Evolutionary conservation across 2,797 vertebrate species (phyloP).

Genomic region (Alauda arvensis): DNA sequence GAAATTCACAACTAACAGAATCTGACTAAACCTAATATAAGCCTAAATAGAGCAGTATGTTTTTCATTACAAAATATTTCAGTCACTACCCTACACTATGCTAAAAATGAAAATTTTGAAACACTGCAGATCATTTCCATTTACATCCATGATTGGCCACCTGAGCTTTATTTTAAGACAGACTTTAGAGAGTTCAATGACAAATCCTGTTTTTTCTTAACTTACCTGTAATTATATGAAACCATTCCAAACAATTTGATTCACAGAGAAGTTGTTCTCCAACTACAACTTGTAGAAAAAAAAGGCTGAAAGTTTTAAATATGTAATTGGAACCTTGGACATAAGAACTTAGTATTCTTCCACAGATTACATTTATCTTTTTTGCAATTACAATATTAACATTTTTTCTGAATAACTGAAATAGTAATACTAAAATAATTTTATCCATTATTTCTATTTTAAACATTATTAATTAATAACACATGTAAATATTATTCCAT

Average conservation of each 20-base stretch:
- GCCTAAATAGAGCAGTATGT: neutral
- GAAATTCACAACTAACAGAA: neutral
- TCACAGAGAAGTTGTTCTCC: neutral
- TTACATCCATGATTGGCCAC: neutral
- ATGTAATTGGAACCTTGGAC: neutral
- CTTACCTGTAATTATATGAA: neutral
- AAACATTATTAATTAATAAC: neutral
- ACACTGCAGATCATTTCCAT: neutral
- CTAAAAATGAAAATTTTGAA: neutral
- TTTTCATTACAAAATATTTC: neutral
- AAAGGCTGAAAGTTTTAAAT: neutral
- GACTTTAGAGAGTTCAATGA: neutral
- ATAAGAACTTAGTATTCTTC: neutral
- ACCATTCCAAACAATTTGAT: neutral
- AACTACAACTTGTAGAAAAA: neutral
- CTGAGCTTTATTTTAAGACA: neutral
- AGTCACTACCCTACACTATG: neutral
- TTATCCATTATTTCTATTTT: neutral
- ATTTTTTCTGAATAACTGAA: neutral
- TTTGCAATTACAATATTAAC: neutral
- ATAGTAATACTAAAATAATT: neutral
- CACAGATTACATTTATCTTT: neutral
- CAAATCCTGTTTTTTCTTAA: neutral
- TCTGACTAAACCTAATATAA: neutral
- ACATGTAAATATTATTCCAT: neutral